Base-by-base conservation (phyloP, 2,888 invertebrate genomes). In the Falcaria lacertinaria region DNA sequence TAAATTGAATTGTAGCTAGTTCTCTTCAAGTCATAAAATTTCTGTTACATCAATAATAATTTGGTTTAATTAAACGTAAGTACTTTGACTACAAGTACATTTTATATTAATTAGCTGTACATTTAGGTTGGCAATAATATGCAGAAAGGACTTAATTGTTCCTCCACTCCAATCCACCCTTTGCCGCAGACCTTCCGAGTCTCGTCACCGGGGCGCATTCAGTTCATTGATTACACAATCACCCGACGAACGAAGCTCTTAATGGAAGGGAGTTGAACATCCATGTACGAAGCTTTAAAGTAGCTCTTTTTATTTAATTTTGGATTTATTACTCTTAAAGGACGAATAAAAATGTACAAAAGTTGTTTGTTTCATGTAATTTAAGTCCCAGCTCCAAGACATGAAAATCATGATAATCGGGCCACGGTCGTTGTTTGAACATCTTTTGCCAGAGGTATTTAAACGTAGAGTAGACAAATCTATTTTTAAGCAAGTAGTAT, bases 101-200 rank as follows among this genome's bases (percentile, higher is more conserved):
- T 53, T 50, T 50, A 57, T 51, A 55, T 52, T 69, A 75, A 79
- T 80, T 77, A 78, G 67, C 57, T 45, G 48, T 60, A 62, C 56
- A 57, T 69, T 74, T 64, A 74, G 52, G 54, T 57, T 57, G 62
- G 56, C 52, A 55, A 74, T 63, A 71, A 64, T 65, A 61, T 71
- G 63, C 70, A 64, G 69, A 69, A 77, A 79, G 73, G 79, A 81
- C 75, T 80, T 76, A 70, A 70, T 75, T 76, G 58, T 60, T 56
- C 54, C 52, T 54, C 67, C 61, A 61, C 19, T 6, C 6, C 19
- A n/a, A n/a, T n/a, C n/a, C n/a, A n/a, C 70, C 75, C 74, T 76
- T 75, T 80, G 69, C 74, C 60, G 63, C 56, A 43, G 43, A 40
- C 55, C 54, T 64, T 63, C 54, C 51, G 49, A 47, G 60, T 57